These are phyloP conservation scores for Hipposideros larvatus DNA, from an alignment of 2,797 vertebrate species.

Conservation along the genomic window DNA sequence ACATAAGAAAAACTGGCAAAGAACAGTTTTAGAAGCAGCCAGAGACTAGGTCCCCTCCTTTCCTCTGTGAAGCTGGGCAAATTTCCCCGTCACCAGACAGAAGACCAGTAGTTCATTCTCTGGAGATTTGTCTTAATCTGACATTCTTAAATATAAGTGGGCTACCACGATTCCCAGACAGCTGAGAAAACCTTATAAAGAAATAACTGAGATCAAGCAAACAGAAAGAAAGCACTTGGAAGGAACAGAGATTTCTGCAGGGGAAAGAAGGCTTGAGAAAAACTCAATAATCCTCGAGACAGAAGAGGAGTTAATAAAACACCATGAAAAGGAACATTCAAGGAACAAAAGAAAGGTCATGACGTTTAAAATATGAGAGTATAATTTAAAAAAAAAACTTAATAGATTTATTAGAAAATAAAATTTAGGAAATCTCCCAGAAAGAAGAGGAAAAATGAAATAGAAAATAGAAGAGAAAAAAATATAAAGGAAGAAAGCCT, in stretches of 20 bases:
- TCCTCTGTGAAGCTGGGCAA: background rate
- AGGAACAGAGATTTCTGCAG: background rate
- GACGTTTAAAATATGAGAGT: background rate
- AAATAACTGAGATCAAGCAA: background rate
- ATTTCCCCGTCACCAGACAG: background rate
- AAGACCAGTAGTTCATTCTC: background rate
- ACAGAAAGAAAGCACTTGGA: background rate
- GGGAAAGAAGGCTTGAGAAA: background rate
- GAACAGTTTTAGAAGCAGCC: background rate
- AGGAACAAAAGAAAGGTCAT: background rate
- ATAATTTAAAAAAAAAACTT: background rate
- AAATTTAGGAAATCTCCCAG: conserved; percentile 10
- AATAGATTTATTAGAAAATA: background rate
- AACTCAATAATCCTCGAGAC: background rate
- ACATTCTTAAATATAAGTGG: background rate
- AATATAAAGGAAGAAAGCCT: background rate
- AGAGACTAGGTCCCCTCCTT: background rate
- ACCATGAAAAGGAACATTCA: background rate
- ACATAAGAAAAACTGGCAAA: background rate
- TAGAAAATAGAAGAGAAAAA: background rate
- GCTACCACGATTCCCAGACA: background rate
- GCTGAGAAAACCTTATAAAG: background rate
- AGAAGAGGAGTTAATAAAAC: background rate
- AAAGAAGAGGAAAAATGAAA: background rate
- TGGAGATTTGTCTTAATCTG: background rate